Conservation (phyloP, 1,140 invertebrate genomes). For the Aphis gossypii region DNA sequence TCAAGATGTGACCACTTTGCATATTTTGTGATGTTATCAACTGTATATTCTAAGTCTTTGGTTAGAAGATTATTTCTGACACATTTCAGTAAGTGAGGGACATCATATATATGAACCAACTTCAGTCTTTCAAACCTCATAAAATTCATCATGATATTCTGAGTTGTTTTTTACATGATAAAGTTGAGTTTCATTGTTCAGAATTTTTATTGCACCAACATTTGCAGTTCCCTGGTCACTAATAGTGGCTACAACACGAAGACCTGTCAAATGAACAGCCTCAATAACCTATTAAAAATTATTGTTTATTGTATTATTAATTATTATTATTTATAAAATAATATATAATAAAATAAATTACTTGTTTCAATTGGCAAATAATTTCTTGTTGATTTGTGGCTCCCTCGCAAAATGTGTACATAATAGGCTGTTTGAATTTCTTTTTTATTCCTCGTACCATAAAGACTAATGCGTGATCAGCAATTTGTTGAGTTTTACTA, state of each 20-base stretch:
- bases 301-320: too few relatives aligned
- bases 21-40: background rate
- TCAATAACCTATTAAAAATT: too few relatives aligned
- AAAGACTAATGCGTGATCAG: background rate
- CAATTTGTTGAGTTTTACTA: background rate
- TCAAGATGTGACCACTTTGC: background rate
- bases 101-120: background rate
- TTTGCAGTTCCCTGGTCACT: background rate
- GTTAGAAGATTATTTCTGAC: background rate
- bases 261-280: background rate
- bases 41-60: background rate
- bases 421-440: too few relatives aligned
- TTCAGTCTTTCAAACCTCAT: background rate
- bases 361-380: background rate
- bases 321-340: too few relatives aligned
- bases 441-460: background rate
- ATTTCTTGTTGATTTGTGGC: background rate
- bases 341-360: too few relatives aligned
- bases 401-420: background rate
- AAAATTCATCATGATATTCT: background rate
- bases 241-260: background rate
- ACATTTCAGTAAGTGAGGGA: background rate
- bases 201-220: background rate
- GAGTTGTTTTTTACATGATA: background rate
- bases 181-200: background rate